Evolutionary conservation across 2,113 vertebrate genomes (phyloP).

Genomic region (human (Homo sapiens)): GRCh38 chr3:16850001-16850500

Average conservation of each 20-base stretch:
- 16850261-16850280: neutral
- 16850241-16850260: conserved; percentile 5
- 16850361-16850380: neutral
- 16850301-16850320: neutral
- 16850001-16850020: neutral
- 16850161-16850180: conserved; percentile 35
- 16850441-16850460: neutral
- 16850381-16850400: neutral
- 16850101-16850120: conserved; percentile 34
- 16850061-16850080: conserved; percentile 37
- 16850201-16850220: neutral
- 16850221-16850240: neutral
- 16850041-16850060: neutral
- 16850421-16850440: neutral
- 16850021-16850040: neutral
- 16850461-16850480: neutral
- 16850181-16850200: conserved; percentile 21
- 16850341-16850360: neutral
- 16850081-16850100: neutral
- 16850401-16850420: neutral
- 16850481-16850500: neutral
- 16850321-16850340: neutral
- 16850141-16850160: conserved; percentile 41
- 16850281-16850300: neutral
- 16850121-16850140: conserved; percentile 57